A percentile compares a stretch with the other conserved stretches of the same genome.
phyloP scores from a whole-genome alignment of 2,888 invertebrate genomes.

The Copidosoma aretas region DNA sequence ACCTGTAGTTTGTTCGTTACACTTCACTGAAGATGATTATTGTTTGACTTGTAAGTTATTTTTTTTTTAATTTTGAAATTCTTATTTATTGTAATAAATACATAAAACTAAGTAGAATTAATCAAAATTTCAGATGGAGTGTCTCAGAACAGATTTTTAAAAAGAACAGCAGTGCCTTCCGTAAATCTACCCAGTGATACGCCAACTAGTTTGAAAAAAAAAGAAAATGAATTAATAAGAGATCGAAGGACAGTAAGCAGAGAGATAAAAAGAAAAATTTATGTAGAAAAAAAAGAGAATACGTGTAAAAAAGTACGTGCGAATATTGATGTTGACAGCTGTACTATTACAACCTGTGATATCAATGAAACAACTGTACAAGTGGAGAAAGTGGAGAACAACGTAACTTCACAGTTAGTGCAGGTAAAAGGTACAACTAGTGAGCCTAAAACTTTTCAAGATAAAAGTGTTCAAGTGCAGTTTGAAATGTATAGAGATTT shows the following conservation, averaged over 20 bases:
- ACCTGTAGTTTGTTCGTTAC: neutral
- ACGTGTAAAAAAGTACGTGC: neutral
- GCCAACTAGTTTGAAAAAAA: neutral
- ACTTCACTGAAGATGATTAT: constrained; percentile 1
- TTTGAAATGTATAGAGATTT: neutral
- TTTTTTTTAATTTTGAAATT: neutral
- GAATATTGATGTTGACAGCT: neutral
- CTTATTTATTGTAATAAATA: neutral
- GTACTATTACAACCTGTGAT: neutral
- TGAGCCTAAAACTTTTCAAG: neutral
- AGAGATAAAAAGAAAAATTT: neutral
- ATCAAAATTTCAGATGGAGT: neutral
- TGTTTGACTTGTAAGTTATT: neutral
- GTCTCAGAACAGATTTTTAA: neutral
- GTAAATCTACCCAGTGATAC: neutral
- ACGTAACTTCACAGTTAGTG: neutral
- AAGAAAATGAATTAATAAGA: neutral
- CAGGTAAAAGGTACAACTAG: neutral
- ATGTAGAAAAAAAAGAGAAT: neutral
- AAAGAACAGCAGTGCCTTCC: neutral
- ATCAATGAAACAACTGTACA: neutral
- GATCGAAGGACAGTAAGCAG: neutral
- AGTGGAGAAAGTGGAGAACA: neutral
- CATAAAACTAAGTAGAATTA: neutral
- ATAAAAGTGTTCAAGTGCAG: neutral